These are phyloP conservation scores for Nesidiocoris tenuis DNA, from an alignment of 2,888 invertebrate species.

Conservation along the genomic window DNA sequence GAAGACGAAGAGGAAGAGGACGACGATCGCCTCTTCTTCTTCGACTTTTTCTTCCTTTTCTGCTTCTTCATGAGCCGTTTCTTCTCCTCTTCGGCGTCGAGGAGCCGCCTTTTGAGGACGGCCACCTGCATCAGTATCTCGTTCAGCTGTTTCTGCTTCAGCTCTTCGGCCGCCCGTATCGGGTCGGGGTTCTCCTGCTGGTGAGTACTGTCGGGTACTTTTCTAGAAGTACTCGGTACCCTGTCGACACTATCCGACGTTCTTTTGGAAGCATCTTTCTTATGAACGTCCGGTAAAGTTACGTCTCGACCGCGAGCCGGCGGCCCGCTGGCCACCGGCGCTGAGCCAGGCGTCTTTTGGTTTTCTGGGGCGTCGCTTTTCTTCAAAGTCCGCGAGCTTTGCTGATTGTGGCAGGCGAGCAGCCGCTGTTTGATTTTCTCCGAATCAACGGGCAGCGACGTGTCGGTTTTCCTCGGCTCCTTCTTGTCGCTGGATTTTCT, in stretches of 20 bases:
- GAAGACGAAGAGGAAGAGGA: conserved; percentile 16
- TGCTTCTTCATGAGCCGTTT: not conserved
- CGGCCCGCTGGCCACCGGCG: too few relatives aligned
- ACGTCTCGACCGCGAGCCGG: not conserved
- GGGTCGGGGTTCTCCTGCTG: not conserved
- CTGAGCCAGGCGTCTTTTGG: not conserved
- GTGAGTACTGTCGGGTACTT: not conserved
- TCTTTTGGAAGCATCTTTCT: not conserved
- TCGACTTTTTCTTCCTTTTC: not conserved
- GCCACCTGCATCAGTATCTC: conserved; percentile 22
- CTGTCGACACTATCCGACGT: not conserved
- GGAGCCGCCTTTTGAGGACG: not conserved
- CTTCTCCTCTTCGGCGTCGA: conserved; percentile 13
- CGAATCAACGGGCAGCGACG: not conserved
- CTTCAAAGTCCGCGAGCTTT: not conserved
- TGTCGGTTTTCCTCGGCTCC: not conserved
- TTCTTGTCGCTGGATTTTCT: not conserved
- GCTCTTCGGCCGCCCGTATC: not conserved
- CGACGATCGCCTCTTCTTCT: not conserved
- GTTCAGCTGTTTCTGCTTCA: not conserved
- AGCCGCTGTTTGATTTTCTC: not conserved
- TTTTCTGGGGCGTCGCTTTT: not conserved
- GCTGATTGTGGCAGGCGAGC: not conserved
- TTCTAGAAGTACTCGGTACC: not conserved
- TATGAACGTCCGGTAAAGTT: too few relatives aligned